Evolutionary conservation across 2,888 invertebrate genomes (phyloP).

Genomic region (Iselma pallidipennis): DNA sequence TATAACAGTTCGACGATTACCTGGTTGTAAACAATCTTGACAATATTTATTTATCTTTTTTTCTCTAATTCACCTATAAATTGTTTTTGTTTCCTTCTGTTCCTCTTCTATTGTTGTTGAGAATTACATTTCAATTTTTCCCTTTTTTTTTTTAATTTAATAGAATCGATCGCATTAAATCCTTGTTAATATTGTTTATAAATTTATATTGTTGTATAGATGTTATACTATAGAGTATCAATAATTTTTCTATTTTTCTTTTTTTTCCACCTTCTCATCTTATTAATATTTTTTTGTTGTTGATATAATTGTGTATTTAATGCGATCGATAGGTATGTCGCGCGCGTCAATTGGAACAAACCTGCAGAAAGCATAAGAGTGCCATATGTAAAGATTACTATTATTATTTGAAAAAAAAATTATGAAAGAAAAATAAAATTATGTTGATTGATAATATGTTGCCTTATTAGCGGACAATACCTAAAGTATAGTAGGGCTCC

Average conservation of each 20-base stretch:
- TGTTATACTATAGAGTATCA: constrained; percentile 31
- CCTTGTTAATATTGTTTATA: constrained; percentile 42
- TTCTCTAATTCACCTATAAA: too few species aligned
- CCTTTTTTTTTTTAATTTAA: constrained; percentile 23
- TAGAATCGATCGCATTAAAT: constrained; percentile 38
- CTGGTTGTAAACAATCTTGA: constrained; percentile 68
- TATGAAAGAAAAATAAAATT: constrained; percentile 22
- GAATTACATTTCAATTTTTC: constrained; percentile 27
- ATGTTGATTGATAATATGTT: constrained; percentile 12
- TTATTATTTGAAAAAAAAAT: constrained; percentile 13
- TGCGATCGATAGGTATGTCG: constrained; percentile 36
- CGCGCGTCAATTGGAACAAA: constrained; percentile 21
- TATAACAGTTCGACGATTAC: constrained; percentile 63
- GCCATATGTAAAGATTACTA: constrained; percentile 42
- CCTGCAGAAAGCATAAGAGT: constrained; percentile 36
- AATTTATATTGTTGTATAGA: constrained; percentile 48
- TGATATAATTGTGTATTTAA: constrained; percentile 30
- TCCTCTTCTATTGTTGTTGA: constrained; percentile 32
- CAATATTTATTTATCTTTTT: constrained; percentile 43
- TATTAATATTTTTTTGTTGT: background rate
- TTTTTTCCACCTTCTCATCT: background rate
- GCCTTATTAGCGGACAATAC: too few species aligned
- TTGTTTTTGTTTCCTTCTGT: constrained; percentile 5
- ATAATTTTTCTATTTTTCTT: constrained; percentile 40
- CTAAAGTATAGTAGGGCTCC: too few species aligned